A percentile compares a stretch with the other conserved stretches of the same genome.
phyloP scores from a whole-genome alignment of 2,113 vertebrate species.

The Chamaea fasciata region DNA sequence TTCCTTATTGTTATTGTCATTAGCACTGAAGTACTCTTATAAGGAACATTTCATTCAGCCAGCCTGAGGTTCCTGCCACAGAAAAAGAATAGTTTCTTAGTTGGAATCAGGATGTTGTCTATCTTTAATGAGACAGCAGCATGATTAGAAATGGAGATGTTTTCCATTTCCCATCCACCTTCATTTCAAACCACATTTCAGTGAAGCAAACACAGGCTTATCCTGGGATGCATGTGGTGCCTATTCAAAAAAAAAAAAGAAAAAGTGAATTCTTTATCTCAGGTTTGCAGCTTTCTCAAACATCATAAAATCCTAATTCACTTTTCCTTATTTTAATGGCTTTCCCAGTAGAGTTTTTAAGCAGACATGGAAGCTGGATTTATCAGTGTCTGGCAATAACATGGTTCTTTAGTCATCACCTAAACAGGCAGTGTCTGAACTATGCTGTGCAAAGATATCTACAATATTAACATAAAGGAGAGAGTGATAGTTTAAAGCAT shows the following conservation, averaged over 20 bases:
- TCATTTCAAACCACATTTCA: background rate
- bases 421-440: background rate
- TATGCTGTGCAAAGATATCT: background rate
- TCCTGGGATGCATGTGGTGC: background rate
- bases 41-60: slow-evolving; percentile 16
- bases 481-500: background rate
- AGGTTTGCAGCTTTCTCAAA: slow-evolving; percentile 41
- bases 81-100: slow-evolving; percentile 56
- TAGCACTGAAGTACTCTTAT: slow-evolving; percentile 37
- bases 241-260: background rate
- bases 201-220: background rate
- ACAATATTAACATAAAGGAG: background rate
- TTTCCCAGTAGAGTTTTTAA: background rate
- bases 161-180: background rate
- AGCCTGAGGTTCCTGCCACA: slow-evolving; percentile 35
- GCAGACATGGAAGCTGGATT: background rate
- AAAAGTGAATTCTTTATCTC: slow-evolving; percentile 26
- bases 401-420: background rate
- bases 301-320: slow-evolving; percentile 34
- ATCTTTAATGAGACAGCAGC: slow-evolving; percentile 11
- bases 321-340: slow-evolving; percentile 40
- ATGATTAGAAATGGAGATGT: slow-evolving; percentile 3
- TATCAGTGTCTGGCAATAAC: background rate
- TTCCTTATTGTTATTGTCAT: slow-evolving; percentile 18
- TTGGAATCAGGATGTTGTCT: slow-evolving; percentile 15